Evolutionary conservation across 2,113 vertebrate genomes (phyloP).

Genomic region (Sphaerodactylus townsendi): DNA sequence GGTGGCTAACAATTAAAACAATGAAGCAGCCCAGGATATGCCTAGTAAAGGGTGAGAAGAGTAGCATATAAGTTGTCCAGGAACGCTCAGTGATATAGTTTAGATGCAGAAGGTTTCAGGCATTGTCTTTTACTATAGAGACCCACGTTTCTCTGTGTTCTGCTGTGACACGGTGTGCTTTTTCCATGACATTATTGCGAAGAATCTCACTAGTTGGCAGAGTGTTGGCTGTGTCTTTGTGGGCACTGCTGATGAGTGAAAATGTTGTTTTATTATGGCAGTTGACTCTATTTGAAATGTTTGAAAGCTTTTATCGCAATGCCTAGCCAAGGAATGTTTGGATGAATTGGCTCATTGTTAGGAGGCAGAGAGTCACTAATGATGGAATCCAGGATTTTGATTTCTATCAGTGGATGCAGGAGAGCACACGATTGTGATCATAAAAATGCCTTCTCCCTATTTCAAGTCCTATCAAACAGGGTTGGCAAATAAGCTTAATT

Average conservation of each 20-base stretch:
- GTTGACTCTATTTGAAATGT: neutral
- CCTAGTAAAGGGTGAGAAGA: neutral
- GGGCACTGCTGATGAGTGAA: neutral
- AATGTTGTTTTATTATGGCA: constrained; percentile 10
- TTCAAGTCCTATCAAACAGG: neutral
- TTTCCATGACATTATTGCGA: neutral
- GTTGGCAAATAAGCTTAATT: neutral
- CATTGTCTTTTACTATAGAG: neutral
- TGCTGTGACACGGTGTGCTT: neutral
- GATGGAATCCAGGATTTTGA: neutral
- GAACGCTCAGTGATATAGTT: neutral
- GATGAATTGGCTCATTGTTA: constrained; percentile 12
- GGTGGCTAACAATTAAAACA: neutral
- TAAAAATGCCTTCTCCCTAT: neutral
- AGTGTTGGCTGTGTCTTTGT: neutral
- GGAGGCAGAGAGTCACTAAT: neutral
- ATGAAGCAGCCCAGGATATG: neutral
- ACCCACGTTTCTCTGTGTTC: neutral
- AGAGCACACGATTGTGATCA: neutral
- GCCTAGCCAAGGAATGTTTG: neutral
- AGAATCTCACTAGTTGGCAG: neutral
- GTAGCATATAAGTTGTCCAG: neutral
- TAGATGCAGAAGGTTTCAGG: neutral
- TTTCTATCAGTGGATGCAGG: neutral
- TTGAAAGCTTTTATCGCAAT: neutral